Conservation (phyloP, 2,113 vertebrate genomes). For the Trochalopteron elliotii region DNA sequence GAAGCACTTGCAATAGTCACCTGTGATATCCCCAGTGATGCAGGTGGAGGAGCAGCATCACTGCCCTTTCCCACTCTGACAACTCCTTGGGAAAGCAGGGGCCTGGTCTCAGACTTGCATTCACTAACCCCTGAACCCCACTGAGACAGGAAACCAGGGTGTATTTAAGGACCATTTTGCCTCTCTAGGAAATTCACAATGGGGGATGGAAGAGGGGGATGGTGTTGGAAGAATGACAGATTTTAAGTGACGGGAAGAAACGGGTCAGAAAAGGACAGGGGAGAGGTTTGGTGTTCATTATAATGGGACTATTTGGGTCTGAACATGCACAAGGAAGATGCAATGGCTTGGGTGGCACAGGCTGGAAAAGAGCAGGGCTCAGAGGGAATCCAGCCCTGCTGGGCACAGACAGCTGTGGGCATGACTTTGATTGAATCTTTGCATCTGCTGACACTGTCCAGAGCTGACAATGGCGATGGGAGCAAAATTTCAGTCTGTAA, state of each 20-base stretch:
- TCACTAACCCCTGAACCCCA: neutral
- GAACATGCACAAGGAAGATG: accelerated
- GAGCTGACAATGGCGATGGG: neutral
- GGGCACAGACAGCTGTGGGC: neutral
- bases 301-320: neutral
- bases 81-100: neutral
- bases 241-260: neutral
- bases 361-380: neutral
- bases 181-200: neutral
- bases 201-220: neutral
- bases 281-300: neutral
- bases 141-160: neutral
- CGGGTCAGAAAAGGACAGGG: neutral
- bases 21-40: neutral
- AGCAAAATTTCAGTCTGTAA: neutral
- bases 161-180: neutral
- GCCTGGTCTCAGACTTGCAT: neutral
- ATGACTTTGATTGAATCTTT: neutral
- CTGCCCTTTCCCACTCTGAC: neutral
- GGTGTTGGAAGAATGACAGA: neutral
- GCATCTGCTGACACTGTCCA: neutral
- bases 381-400: neutral
- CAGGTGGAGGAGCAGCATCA: neutral
- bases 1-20: neutral
- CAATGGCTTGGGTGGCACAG: neutral